These are phyloP conservation scores for Heliconius sara DNA, from an alignment of 2,888 invertebrate species.

Conservation along the genomic window DNA sequence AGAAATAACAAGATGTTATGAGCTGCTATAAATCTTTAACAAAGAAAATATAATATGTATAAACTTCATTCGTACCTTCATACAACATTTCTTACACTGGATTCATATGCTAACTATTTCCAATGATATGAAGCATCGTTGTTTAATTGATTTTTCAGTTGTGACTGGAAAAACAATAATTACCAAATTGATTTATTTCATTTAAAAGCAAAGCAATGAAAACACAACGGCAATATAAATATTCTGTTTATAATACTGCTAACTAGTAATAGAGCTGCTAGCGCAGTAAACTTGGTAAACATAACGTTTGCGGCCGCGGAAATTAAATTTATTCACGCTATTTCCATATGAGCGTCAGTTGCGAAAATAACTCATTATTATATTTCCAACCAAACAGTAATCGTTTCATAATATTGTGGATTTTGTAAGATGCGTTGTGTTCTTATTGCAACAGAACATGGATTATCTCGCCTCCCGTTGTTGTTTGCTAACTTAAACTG, in stretches of 20 bases:
- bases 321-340: conserved; percentile 48
- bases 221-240: not conserved
- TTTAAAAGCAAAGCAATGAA: not conserved
- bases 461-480: conserved; percentile 23
- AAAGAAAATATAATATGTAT: too few species aligned
- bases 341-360: conserved; percentile 47
- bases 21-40: not conserved
- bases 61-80: not conserved
- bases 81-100: not conserved
- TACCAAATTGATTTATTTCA: not conserved
- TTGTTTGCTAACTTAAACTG: conserved; percentile 28
- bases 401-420: conserved; percentile 42
- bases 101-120: not conserved
- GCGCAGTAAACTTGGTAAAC: conserved; percentile 21
- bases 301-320: conserved; percentile 36
- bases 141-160: not conserved
- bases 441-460: conserved; percentile 33
- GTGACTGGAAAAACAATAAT: not conserved
- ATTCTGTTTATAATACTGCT: not conserved
- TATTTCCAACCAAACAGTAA: conserved; percentile 39
- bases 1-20: too few species aligned
- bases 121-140: not conserved
- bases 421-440: conserved; percentile 39
- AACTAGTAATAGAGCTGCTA: not conserved
- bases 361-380: conserved; percentile 48